Conservation (phyloP, 1,140 invertebrate genomes). For the Medauroidea extradentata region DNA sequence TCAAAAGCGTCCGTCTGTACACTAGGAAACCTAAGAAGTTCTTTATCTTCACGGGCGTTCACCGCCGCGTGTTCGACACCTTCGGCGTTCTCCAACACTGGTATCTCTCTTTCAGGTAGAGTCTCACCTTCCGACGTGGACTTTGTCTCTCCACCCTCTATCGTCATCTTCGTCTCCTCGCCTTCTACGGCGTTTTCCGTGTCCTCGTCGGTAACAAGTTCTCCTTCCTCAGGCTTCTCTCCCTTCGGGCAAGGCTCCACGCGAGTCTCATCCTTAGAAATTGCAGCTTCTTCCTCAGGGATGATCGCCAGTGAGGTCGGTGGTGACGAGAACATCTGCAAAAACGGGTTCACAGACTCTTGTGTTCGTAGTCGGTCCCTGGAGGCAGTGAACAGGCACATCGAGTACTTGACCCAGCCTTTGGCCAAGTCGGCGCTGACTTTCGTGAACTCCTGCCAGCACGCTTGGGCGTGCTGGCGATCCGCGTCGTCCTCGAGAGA, state of each 20-base stretch:
- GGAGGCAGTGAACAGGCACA: slow-evolving; percentile 54
- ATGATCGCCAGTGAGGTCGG: too few species aligned
- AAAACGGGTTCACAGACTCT: too few species aligned
- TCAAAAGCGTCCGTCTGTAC: neutral
- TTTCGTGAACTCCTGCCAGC: too few species aligned
- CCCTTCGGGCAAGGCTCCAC: slow-evolving; percentile 7
- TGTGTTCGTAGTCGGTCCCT: slow-evolving; percentile 25
- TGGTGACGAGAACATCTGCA: too few species aligned
- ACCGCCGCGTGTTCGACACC: neutral
- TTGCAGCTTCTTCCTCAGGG: too few species aligned
- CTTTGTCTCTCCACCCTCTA: neutral
- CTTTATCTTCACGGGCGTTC: neutral
- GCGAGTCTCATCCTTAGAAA: neutral
- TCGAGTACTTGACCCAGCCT: slow-evolving; percentile 60
- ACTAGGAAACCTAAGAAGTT: neutral
- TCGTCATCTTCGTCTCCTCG: neutral
- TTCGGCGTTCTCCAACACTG: neutral
- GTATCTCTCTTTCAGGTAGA: neutral
- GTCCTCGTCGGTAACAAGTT: neutral
- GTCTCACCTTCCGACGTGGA: neutral
- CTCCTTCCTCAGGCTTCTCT: neutral
- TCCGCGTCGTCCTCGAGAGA: slow-evolving; percentile 40
- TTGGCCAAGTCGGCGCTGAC: slow-evolving; percentile 45
- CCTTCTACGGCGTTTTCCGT: neutral
- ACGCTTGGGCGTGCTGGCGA: slow-evolving; percentile 2